Evolutionary conservation across 2,113 vertebrate species (phyloP).

Genomic region (Gavia stellata): DNA sequence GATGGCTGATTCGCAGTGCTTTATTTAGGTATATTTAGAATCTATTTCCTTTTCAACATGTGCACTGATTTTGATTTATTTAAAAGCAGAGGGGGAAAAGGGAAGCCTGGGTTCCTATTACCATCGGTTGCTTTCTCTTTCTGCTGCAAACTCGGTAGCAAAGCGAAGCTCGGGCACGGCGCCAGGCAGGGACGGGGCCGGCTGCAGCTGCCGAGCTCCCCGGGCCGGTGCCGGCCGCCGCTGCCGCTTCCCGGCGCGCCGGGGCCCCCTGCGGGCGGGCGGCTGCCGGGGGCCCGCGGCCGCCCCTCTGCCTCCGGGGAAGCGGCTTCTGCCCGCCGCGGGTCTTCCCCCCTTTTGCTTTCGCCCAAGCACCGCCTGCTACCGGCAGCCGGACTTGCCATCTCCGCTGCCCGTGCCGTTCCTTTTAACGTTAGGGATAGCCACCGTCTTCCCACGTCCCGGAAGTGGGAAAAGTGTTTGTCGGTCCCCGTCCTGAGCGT

Average conservation of each 20-base stretch:
- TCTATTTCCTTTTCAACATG: neutral
- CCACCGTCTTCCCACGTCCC: neutral
- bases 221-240: no score
- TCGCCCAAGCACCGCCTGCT: neutral
- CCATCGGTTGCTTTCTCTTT: neutral
- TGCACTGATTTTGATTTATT: fast-evolving
- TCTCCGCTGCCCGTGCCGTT: neutral
- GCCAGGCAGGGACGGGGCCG: neutral
- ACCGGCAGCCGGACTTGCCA: fast-evolving
- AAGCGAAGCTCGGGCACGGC: neutral
- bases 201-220: neutral
- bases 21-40: neutral
- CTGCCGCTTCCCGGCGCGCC: neutral
- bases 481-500: neutral
- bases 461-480: no score
- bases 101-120: neutral
- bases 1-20: neutral
- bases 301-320: neutral
- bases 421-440: neutral
- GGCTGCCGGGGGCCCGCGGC: neutral
- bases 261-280: slow-evolving; percentile 2
- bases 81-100: neutral
- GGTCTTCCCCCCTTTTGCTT: neutral
- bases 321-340: neutral
- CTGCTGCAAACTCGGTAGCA: neutral